Conservation (phyloP, 2,888 invertebrate species). For the Drosophila anceps region DNA sequence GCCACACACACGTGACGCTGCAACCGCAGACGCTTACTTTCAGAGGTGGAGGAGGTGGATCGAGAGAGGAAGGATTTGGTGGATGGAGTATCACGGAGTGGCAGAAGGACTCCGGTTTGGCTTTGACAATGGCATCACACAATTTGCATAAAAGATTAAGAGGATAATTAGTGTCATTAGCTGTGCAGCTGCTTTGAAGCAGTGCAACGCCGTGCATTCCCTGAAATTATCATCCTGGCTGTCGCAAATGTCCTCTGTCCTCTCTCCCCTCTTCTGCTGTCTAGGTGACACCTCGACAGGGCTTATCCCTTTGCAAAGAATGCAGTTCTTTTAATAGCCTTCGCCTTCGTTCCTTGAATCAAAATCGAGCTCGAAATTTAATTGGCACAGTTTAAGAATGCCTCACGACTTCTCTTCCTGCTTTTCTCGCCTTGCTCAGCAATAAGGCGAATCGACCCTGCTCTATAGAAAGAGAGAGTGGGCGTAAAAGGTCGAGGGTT, state of each 20-base stretch:
- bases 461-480: not conserved
- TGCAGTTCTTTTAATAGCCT: slow-evolving; percentile 52
- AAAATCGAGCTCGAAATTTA: slow-evolving; percentile 37
- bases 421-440: slow-evolving; percentile 14
- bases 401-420: slow-evolving; percentile 7
- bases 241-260: not conserved
- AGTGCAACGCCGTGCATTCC: slow-evolving; percentile 45
- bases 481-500: slow-evolving; percentile 20
- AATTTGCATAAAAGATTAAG: slow-evolving; percentile 78
- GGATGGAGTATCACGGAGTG: slow-evolving; percentile 11
- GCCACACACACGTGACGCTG: slow-evolving; percentile 68
- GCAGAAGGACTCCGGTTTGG: slow-evolving; percentile 19
- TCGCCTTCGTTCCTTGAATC: slow-evolving; percentile 30
- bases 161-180: slow-evolving; percentile 79
- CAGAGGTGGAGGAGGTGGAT: not conserved
- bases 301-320: slow-evolving; percentile 20
- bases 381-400: slow-evolving; percentile 67
- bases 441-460: slow-evolving; percentile 40
- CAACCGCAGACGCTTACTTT: slow-evolving; percentile 54
- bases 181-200: slow-evolving; percentile 39
- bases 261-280: not conserved
- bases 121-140: slow-evolving; percentile 53
- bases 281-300: slow-evolving; percentile 23
- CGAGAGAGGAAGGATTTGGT: not conserved
- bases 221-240: slow-evolving; percentile 12